These are phyloP conservation scores for Cheilosia scutellata DNA, from an alignment of 2,888 invertebrate species.

Conservation along the genomic window DNA sequence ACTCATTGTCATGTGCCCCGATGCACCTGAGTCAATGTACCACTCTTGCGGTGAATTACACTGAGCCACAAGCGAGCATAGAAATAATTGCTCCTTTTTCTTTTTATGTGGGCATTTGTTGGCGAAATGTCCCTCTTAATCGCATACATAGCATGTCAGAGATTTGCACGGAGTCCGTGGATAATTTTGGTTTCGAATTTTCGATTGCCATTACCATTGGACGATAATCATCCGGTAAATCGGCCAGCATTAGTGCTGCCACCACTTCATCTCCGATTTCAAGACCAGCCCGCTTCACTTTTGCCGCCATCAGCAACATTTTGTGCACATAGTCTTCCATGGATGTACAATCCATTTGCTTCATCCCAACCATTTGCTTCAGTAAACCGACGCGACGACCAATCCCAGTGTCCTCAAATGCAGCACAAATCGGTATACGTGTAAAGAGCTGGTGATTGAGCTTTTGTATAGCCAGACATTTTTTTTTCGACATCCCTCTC, in stretches of 20 bases:
- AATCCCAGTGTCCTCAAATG: conserved; percentile 28
- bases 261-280: too few relatives aligned
- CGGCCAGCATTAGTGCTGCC: too few relatives aligned
- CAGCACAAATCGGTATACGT: conserved; percentile 20
- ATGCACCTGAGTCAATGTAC: conserved; percentile 44
- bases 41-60: conserved; percentile 28
- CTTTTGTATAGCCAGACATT: conserved; percentile 17
- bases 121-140: conserved; percentile 17
- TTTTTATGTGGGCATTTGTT: conserved; percentile 13
- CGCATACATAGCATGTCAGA: conserved; percentile 21
- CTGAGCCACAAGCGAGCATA: conserved; percentile 2
- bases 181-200: too few relatives aligned
- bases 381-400: conserved; percentile 8
- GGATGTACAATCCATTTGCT: not conserved
- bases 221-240: too few relatives aligned
- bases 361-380: not conserved
- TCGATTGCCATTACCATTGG: too few relatives aligned
- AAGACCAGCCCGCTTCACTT: too few relatives aligned
- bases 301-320: too few relatives aligned
- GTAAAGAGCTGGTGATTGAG: conserved; percentile 12
- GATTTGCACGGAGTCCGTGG: conserved; percentile 3
- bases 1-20: conserved; percentile 59
- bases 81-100: too few relatives aligned
- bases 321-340: too few relatives aligned
- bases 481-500: conserved; percentile 11